A percentile compares a stretch with the other conserved stretches of the same genome.
phyloP scores from a whole-genome alignment of 2,888 invertebrate genomes.

The Melikaiella ostensackeni region DNA sequence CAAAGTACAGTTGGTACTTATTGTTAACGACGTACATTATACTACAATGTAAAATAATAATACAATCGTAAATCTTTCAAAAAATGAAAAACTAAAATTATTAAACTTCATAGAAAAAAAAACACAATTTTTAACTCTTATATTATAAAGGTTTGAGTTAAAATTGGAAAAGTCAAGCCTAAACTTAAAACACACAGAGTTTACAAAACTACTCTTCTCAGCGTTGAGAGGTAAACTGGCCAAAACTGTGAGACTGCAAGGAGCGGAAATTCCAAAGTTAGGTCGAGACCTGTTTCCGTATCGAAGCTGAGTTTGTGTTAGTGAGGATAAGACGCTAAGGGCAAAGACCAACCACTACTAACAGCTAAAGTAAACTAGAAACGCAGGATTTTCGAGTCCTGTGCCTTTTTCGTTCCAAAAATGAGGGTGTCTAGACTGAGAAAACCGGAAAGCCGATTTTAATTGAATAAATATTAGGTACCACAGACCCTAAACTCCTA shows the following conservation, averaged over 20 bases:
- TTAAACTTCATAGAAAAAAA: neutral
- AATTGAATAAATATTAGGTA: no score
- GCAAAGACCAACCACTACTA: neutral
- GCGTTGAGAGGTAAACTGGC: constrained; percentile 18
- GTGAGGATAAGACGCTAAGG: constrained; percentile 15
- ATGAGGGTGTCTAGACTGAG: no score
- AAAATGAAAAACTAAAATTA: neutral
- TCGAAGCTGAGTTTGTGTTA: neutral
- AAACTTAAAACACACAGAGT: neutral
- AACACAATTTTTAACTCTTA: neutral
- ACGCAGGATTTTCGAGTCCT: no score
- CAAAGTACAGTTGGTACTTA: constrained; percentile 5
- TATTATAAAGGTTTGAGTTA: neutral
- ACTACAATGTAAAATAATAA: neutral
- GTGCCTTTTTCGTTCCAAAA: no score
- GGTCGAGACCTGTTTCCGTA: constrained; percentile 4
- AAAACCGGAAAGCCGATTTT: no score
- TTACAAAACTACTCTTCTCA: neutral
- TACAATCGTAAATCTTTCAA: neutral
- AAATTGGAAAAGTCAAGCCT: neutral
- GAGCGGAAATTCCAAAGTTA: constrained; percentile 14
- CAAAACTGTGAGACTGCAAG: constrained; percentile 10
- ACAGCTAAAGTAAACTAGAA: neutral
- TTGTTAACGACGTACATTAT: constrained; percentile 16
- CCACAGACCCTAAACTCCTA: no score